Base-by-base conservation (phyloP, 2,113 vertebrate genomes). In the Pavo muticus region DNA sequence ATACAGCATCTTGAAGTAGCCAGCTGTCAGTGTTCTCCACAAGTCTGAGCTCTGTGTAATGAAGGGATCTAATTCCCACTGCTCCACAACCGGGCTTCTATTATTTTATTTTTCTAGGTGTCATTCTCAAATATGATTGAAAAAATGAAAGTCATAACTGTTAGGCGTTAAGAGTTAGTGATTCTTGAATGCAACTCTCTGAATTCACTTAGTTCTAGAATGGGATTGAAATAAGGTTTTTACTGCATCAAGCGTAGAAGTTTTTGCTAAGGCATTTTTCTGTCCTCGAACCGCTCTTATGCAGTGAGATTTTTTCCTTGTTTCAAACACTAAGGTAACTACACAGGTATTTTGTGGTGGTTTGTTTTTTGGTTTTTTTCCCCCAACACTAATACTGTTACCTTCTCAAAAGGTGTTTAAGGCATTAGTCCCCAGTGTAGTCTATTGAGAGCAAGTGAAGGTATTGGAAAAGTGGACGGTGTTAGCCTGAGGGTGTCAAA, bases 301-400 rank as follows among this genome's bases (percentile, higher is more conserved):
- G 27, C 24, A 4, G 63, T 64, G 21, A 75, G 44, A 32, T 10
- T 3, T 70, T 48, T 25, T 59, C 1, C 14, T 23, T 23, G 14
- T 87, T 83, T 24, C 9, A 73, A 5, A 14, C 29, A 9, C 47
- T 59, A 24, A 61, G 44, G 45, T 79, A 68, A 42, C 25, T 52
- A 0, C 24, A 37, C 11, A 39, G 30, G 40, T 75, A 5, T 76
- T 76, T 52, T 20, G 29, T 72, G 23, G 0, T 32, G 0, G 4
- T 14, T 70, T 35, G 23, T 39, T 24, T 63, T 35, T 27, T 52
- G n/a, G 4, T 13, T 10, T 39, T 27, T 52, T 47, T 7, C 21
- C 18, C 15, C 18, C 18, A 2, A 79, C 47, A 57, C 20, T 61
- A 52, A 42, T 42, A 59, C 4, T 44, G 24, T 67, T 88, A 67